These are phyloP conservation scores for Muschampia plurimacula DNA, from an alignment of 2,888 invertebrate species.

Conservation along the genomic window DNA sequence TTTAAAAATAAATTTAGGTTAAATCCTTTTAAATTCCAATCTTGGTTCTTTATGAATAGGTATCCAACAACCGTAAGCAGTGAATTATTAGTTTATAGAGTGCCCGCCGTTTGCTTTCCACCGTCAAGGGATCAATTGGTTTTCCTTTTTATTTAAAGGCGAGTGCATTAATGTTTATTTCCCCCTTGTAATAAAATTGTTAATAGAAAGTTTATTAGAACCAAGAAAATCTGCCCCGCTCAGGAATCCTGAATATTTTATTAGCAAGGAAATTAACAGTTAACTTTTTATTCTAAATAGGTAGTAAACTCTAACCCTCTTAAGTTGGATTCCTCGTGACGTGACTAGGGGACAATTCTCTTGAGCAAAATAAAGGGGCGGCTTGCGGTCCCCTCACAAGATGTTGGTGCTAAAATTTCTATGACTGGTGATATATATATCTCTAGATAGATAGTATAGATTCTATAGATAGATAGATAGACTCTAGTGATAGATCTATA, in stretches of 20 bases:
- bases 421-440: too few species aligned
- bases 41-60: slow-evolving; percentile 41
- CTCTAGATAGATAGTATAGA: too few species aligned
- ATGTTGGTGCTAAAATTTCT: background rate
- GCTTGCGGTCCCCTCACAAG: background rate
- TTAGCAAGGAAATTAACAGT: slow-evolving; percentile 31
- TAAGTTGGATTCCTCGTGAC: slow-evolving; percentile 2
- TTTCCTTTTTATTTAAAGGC: slow-evolving; percentile 63
- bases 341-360: slow-evolving; percentile 7
- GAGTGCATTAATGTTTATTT: slow-evolving; percentile 71
- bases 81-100: slow-evolving; percentile 70
- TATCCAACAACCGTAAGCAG: slow-evolving; percentile 58
- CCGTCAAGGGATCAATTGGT: slow-evolving; percentile 54
- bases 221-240: slow-evolving; percentile 36
- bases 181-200: slow-evolving; percentile 69
- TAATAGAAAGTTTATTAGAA: slow-evolving; percentile 65
- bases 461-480: too few species aligned
- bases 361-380: slow-evolving; percentile 1
- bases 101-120: slow-evolving; percentile 61
- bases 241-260: slow-evolving; percentile 25
- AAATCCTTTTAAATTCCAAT: slow-evolving; percentile 8
- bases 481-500: too few species aligned
- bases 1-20: too few species aligned
- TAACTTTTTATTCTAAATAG: slow-evolving; percentile 14
- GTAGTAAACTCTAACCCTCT: slow-evolving; percentile 4